Conservation (phyloP, 92 coral and sea anemone genomes). For the Phenganax stokvisi region DNA sequence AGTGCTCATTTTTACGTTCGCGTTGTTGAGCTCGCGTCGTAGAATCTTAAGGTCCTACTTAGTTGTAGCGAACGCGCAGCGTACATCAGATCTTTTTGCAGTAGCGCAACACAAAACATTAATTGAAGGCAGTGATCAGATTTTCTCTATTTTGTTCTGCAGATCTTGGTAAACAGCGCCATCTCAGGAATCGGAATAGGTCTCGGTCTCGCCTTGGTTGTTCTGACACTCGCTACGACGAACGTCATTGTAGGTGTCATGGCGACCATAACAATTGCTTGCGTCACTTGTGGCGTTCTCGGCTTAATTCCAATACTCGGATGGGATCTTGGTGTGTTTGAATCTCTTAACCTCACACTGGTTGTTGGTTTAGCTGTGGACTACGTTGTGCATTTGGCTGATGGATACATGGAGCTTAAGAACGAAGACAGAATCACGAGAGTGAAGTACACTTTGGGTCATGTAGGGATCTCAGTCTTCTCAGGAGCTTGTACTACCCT, state of each 20-base stretch:
- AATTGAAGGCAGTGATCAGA: background rate
- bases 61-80: no score
- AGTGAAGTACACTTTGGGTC: slow-evolving; percentile 70
- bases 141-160: background rate
- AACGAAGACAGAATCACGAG: slow-evolving; percentile 53
- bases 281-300: slow-evolving; percentile 81
- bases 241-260: slow-evolving; percentile 88
- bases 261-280: slow-evolving; percentile 79
- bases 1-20: no score
- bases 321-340: slow-evolving; percentile 89
- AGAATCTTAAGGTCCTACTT: no score
- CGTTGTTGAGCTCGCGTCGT: no score
- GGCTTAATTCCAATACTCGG: slow-evolving; percentile 85
- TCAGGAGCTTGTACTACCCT: slow-evolving; percentile 93
- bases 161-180: slow-evolving; percentile 34
- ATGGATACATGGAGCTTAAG: slow-evolving; percentile 61
- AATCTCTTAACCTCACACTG: slow-evolving; percentile 83
- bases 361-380: slow-evolving; percentile 95
- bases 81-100: background rate
- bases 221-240: slow-evolving; percentile 79
- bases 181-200: slow-evolving; percentile 73
- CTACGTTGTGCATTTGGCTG: slow-evolving; percentile 95
- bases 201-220: slow-evolving; percentile 69
- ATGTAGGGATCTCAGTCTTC: slow-evolving; percentile 84
- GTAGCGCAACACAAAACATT: background rate